Percentiles rank a stretch among this genome's conserved stretches.
phyloP scores from a whole-genome alignment of 2,888 invertebrate genomes.

The Hipparchia sbordonii region DNA sequence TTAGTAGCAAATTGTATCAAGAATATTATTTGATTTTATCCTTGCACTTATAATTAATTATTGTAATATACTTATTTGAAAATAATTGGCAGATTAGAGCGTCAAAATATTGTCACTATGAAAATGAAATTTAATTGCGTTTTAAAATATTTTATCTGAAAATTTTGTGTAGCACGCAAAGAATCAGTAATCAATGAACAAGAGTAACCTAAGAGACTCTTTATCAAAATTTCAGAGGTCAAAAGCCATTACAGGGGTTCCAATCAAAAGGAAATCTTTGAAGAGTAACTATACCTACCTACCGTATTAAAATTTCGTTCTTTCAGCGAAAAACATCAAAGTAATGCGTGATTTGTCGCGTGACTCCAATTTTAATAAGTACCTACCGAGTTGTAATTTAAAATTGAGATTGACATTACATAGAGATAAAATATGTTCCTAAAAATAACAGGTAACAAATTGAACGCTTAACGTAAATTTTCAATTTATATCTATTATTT shows the following conservation, averaged over 20 bases:
- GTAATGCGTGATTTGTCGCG: slow-evolving; percentile 7
- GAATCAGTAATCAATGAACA: slow-evolving; percentile 18
- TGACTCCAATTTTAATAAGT: slow-evolving; percentile 2
- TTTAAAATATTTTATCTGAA: background rate
- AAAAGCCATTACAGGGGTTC: slow-evolving; percentile 8
- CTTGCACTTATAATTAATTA: too few species aligned
- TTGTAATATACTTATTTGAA: too few species aligned
- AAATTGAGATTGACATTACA: background rate
- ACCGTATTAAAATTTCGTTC: slow-evolving; percentile 2
- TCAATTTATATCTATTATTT: too few species aligned
- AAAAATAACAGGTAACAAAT: background rate
- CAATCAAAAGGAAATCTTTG: slow-evolving; percentile 17
- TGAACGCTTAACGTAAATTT: background rate
- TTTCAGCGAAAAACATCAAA: slow-evolving; percentile 15
- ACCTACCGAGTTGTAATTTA: background rate
- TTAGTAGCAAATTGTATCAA: too few species aligned
- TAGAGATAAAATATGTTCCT: background rate
- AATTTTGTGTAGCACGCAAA: background rate
- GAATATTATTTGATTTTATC: too few species aligned
- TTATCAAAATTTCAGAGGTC: slow-evolving; percentile 15
- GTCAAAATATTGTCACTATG: background rate
- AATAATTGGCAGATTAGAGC: background rate
- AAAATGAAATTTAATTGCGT: background rate
- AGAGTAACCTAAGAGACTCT: slow-evolving; percentile 12
- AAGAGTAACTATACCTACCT: slow-evolving; percentile 10